A percentile compares a stretch with the other conserved stretches of the same genome.
Evolutionary conservation across 1,140 invertebrate genomes (phyloP).

Genomic region (Bacillus rossius): DNA sequence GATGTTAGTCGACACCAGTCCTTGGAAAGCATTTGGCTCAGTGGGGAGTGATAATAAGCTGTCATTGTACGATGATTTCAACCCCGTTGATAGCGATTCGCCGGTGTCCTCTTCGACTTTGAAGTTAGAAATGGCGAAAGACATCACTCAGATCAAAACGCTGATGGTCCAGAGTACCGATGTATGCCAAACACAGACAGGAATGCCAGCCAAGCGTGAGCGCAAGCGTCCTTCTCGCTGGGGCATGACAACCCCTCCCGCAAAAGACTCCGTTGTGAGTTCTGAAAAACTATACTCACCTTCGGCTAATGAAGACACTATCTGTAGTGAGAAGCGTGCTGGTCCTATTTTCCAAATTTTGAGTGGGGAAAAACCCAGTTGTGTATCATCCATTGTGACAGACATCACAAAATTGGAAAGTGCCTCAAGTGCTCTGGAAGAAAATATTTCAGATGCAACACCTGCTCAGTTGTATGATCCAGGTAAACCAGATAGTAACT

Average conservation of each 20-base stretch:
- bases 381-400: no score
- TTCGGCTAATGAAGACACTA: no score
- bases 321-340: no score
- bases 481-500: no score
- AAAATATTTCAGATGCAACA: no score
- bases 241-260: conserved; percentile 10
- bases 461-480: no score
- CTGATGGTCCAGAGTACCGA: background rate
- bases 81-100: background rate
- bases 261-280: background rate
- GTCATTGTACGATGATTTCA: conserved; percentile 1
- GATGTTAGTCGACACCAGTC: background rate
- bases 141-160: background rate
- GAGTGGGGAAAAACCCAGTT: no score
- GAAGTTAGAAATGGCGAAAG: background rate
- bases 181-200: background rate
- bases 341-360: no score
- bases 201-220: background rate
- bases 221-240: conserved; percentile 12
- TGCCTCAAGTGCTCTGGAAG: no score
- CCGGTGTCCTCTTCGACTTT: background rate
- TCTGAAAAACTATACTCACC: no score
- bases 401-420: no score
- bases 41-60: background rate
- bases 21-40: background rate